Base-by-base conservation (phyloP, 2,888 invertebrate species). In the Lagria hirta region DNA sequence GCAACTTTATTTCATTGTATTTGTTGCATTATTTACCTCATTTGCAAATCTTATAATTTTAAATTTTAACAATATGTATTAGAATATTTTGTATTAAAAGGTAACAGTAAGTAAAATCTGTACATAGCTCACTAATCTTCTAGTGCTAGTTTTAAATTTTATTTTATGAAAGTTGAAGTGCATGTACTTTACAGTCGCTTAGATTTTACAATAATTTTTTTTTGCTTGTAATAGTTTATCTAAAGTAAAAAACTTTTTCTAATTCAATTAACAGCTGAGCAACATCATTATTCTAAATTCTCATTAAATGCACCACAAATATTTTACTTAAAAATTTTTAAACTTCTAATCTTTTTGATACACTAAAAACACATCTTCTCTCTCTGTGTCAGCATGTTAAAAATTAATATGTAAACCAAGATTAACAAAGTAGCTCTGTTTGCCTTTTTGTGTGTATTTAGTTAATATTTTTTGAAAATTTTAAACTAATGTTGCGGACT, bases 31-130 rank as follows among this genome's bases (percentile, higher is more conserved):
- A 26, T 36, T 37, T 37, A 28, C 21, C 27, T n/a, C 33, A 42
- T 8, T 26, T 34, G 12, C 23, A 10, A 29, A 13, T 18, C 10
- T 14, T 4, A 34, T 16, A 20, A 32, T 32, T 16, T 32, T n/a
- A 17, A 23, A 35, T 3, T 6, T 33, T 22, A n/a, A 3, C 8
- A 12, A 26, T 13, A 27, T 16, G 8, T 20, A 32, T 32, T 7
- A 29, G 17, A 17, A 28, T 28, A 26, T 43, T 24, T 30, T n/a
- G n/a, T n/a, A n/a, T n/a, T n/a, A n/a, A 23, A 37, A 23, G 43
- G 32, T 30, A 21, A 43, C 22, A 43, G 43, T 43, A 43, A 43
- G 43, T 43, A 43, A 43, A 27, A 27, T 30, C 32, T 40, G 40
- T 40, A 40, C 30, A 40, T 40, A 40, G 30, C 26, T 30, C 30